These are phyloP conservation scores for Drosophila aff. DNA, from an alignment of 1,140 invertebrate species.

Conservation along the genomic window DNA sequence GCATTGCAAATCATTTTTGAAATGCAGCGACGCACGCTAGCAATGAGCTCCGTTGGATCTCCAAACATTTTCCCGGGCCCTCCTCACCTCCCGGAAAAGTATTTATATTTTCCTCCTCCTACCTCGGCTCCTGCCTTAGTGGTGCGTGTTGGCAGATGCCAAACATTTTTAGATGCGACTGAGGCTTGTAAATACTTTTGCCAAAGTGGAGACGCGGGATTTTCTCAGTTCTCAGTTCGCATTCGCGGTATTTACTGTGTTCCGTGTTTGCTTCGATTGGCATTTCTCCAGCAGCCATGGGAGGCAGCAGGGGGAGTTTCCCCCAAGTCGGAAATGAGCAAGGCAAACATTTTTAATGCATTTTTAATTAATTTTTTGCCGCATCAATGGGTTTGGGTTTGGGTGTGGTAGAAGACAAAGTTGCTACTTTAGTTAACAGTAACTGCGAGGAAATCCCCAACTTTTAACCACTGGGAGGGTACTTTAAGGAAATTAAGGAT, in stretches of 20 bases:
- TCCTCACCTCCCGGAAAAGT: slow-evolving; percentile 21
- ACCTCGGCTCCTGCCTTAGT: slow-evolving; percentile 55
- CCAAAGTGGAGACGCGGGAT: slow-evolving; percentile 76
- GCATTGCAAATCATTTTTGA: slow-evolving; percentile 73
- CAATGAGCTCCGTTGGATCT: slow-evolving; percentile 80
- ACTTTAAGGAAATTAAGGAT: not conserved
- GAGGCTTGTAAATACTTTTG: slow-evolving; percentile 82
- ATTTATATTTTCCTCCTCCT: not conserved
- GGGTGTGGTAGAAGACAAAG: slow-evolving; percentile 28
- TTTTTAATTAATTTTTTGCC: slow-evolving; percentile 77
- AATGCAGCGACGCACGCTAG: slow-evolving; percentile 78
- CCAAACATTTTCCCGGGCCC: slow-evolving; percentile 64
- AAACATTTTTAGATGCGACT: slow-evolving; percentile 81
- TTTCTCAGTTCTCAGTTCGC: slow-evolving; percentile 51
- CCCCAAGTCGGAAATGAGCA: slow-evolving; percentile 15
- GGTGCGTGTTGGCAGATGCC: slow-evolving; percentile 82
- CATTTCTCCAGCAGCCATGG: slow-evolving; percentile 24
- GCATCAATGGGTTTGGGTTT: slow-evolving; percentile 20
- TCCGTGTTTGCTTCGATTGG: slow-evolving; percentile 49
- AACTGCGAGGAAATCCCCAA: not conserved
- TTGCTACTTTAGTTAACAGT: slow-evolving; percentile 32
- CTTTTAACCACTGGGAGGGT: not conserved
- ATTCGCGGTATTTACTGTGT: slow-evolving; percentile 57
- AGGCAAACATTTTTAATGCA: slow-evolving; percentile 68
- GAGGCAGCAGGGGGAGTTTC: not conserved